Base-by-base conservation (phyloP, 2,888 invertebrate genomes). In the Xylocampa areola region DNA sequence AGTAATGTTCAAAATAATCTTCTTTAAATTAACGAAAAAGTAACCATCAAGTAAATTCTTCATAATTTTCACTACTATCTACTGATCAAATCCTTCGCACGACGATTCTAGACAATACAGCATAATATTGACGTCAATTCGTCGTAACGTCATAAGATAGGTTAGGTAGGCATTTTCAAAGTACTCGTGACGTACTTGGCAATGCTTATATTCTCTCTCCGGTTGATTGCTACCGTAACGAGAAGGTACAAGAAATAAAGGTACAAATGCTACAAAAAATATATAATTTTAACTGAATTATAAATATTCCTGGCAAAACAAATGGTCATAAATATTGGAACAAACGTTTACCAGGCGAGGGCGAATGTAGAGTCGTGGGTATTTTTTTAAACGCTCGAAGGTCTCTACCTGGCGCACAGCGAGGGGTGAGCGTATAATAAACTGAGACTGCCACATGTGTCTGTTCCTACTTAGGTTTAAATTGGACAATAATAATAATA, bases 351-450 rank as follows among this genome's bases (percentile, higher is more conserved):
- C 33, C 35, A 43, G 11, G 13, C 40, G 35, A 40, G 36, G 23
- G 47, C 33, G 32, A 53, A 55, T 35, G 64, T 39, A 57, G 51
- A 58, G 54, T 44, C 64, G 63, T 49, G 43, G 63, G 30, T 66
- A 68, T 76, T 79, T 81, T 82, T 73, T 76, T 52, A 61, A 73
- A 36, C 44, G 44, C 53, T 63, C 66, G 51, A 54, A 61, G 60
- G 66, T 48, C 74, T 76, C 78, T 87, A 86, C 86, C 86, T 87
- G 87, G 79, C 77, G 43, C 81, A 52, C 84, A 80, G 82, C 80
- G 84, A 83, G 87, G 87, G 87, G 82, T 80, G 79, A 67, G 61
- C 62, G 67, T 50, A 72, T 73, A 74, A 69, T 80, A 80, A 77
- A 80, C 78, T 73, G 65, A 67, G 69, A 77, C 67, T 72, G 76